Evolutionary conservation across 1,140 invertebrate genomes (phyloP).

Genomic region (Globodera ellingtonae): DNA sequence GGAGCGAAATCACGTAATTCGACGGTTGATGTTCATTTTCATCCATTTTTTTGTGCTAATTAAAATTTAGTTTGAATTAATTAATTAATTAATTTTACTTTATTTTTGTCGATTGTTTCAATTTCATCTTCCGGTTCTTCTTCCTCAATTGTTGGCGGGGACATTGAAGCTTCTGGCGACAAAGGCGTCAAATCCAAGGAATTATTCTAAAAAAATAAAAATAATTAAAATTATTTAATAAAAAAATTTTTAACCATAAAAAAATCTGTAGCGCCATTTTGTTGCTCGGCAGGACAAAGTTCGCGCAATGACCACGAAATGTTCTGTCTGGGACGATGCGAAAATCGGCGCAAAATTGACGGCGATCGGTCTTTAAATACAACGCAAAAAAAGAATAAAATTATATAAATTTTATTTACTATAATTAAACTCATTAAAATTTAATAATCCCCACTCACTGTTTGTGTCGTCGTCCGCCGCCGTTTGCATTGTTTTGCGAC

Average conservation of each 20-base stretch:
- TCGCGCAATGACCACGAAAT: neutral
- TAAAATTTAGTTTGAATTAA: neutral
- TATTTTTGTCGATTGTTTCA: neutral
- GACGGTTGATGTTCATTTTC: neutral
- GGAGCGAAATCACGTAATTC: neutral
- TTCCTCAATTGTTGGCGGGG: constrained; percentile 3
- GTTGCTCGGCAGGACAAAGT: neutral
- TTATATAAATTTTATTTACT: no score
- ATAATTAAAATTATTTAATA: no score
- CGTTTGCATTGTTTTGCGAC: neutral
- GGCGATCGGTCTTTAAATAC: neutral
- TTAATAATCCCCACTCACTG: neutral
- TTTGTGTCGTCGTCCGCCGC: neutral
- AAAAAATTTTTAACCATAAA: neutral
- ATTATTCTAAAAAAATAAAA: neutral
- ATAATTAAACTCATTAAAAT: no score
- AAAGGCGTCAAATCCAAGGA: neutral
- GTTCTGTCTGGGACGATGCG: neutral
- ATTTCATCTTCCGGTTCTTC: constrained; percentile 1
- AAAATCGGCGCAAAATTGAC: constrained; percentile 1
- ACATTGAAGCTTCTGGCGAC: neutral
- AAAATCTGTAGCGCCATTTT: neutral
- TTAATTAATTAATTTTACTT: neutral
- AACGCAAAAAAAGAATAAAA: no score
- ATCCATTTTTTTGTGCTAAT: neutral